These are phyloP conservation scores for Oryctolagus cuniculus DNA, from an alignment of 2,113 vertebrate genomes.

Conservation along the genomic window mOryCun1.1 NC_091440.1:52219001-52219500, in stretches of 20 bases:
- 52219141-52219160: conserved; percentile 3
- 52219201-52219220: not conserved
- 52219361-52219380: not conserved
- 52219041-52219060: not conserved
- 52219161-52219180: not conserved
- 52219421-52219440: too few species aligned
- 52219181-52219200: not conserved
- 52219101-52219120: conserved; percentile 47
- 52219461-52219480: too few species aligned
- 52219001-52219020: not conserved
- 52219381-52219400: too few species aligned
- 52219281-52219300: not conserved
- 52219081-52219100: not conserved
- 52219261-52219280: not conserved
- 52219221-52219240: conserved; percentile 31
- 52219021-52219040: conserved; percentile 17
- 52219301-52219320: not conserved
- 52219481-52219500: too few species aligned
- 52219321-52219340: conserved; percentile 36
- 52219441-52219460: too few species aligned
- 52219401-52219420: too few species aligned
- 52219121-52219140: not conserved
- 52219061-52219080: conserved; percentile 16
- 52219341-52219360: conserved; percentile 39
- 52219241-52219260: not conserved